Evolutionary conservation across 2,797 vertebrate genomes (phyloP), one percentile per base, ranked within the genome.

Genomic region (Syngnathus acus): DNA sequence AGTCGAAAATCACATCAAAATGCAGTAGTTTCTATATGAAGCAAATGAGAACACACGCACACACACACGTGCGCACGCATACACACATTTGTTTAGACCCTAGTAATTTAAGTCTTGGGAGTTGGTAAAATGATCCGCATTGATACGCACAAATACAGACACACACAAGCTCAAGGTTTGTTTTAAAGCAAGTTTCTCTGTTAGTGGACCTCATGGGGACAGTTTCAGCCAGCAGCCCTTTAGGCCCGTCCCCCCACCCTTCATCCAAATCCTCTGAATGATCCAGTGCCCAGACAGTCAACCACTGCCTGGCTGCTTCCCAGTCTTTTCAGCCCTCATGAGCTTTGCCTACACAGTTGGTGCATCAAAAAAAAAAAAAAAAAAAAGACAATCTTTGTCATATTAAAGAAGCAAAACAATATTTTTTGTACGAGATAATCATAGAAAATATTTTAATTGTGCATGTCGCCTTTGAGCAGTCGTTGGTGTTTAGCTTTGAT

Each of bases 261-360:
- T 21, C 40, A 62, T 43, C 75, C 79, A 84, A 89, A 89, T 87
- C 85, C 81, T 84, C 82, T 78, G 86, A 88, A 84, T 91, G 89
- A 91, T 91, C 88, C 86, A 78, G 82, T 91, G 89, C 89, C 89
- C 88, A 85, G 86, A 82, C 81, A 75, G 78, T 85, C 75, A 57
- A 80, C 72, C 75, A 78, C 75, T 78, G 81, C 71, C 75, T 78
- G 70, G 75, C 76, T 70, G 9, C 70, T 6, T 32, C 64, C 64
- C 82, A 81, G 82, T 84, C 74, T 83, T 82, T 82, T 23, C 81
- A 84, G 65, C 78, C 77, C 75, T 74, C 45, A 9, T 43, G 40
- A 61, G 60, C 2, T 16, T 62, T 62, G 2, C 40, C 60, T 4
- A 45, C 60, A 62, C 75, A 71, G 74, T 81, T 50, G 77, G 74